Base-by-base conservation (phyloP, 2,888 invertebrate species). In the Cephus nigrinus region DNA sequence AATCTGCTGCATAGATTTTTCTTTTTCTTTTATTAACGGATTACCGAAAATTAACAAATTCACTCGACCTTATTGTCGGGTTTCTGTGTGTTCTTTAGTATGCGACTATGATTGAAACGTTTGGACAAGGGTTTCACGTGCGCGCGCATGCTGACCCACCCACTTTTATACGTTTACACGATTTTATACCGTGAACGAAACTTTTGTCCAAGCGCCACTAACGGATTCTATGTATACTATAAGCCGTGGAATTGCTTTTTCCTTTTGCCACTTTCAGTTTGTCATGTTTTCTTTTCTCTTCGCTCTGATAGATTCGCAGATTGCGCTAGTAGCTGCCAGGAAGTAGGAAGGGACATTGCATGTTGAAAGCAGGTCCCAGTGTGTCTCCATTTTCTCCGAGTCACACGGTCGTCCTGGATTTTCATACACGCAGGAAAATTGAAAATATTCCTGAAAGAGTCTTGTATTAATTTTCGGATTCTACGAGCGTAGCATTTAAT, bases 81-180 rank as follows among this genome's bases (percentile, higher is more conserved):
- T 55, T 55, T 55, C 55, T 55, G 23, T 55, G 55, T 23, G 55
- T 55, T 55, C 55, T 55, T 55, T 55, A 23, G 23, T 23, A 55
- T 55, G 55, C 55, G 5, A 55, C 55, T 55, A 55, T 23, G 33
- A 74, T 76, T 36, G 69, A 73, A 76, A 76, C 71, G 82, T 81
- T 76, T 84, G 85, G 86, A 87, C 85, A 86, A 88, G 86, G 88
- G 84, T 89, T 87, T 82, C 75, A 76, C 79, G 78, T 82, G 80
- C 80, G 80, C 82, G 81, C 78, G 82, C 80, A 83, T 55, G 55
- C 23, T 2, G 23, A 55, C 55, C 55, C 23, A 55, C 77, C 80
- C 81, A 87, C 85, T 90, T 90, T 90, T 90, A 89, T 90, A 90
- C 86, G 88, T 90, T 90, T 90, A 88, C 89, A 90, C 86, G 76